Evolutionary conservation across 2,113 vertebrate species (phyloP).

Genomic region (Gymnocephalus cernua): DNA sequence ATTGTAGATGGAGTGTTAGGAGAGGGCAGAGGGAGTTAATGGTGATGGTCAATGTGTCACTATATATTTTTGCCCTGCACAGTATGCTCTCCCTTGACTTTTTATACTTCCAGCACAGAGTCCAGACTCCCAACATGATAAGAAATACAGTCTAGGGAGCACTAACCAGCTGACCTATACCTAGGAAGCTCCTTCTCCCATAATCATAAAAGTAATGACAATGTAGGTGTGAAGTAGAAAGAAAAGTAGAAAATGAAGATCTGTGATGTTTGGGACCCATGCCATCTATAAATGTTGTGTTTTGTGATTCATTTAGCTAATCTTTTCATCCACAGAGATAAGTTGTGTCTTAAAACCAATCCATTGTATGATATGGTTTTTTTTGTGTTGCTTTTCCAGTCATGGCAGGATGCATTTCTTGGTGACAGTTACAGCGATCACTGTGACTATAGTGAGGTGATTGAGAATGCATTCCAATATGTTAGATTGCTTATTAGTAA

Average conservation of each 20-base stretch:
- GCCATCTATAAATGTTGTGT: neutral
- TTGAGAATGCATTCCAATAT: conserved; percentile 35
- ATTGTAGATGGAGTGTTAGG: neutral
- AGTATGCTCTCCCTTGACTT: neutral
- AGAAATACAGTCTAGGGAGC: neutral
- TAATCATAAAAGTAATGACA: neutral
- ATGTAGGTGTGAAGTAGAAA: neutral
- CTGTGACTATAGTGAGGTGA: neutral
- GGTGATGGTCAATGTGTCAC: neutral
- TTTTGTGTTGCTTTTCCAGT: neutral
- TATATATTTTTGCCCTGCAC: neutral
- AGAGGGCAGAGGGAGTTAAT: neutral
- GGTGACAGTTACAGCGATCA: conserved; percentile 9
- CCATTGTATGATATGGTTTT: neutral
- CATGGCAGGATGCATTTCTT: neutral
- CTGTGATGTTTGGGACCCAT: neutral
- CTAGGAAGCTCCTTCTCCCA: neutral
- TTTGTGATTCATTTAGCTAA: neutral
- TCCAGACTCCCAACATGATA: neutral
- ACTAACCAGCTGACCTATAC: neutral
- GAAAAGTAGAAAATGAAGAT: neutral
- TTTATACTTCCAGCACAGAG: neutral
- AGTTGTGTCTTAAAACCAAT: conserved; percentile 5
- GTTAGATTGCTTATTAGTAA: conserved; percentile 61
- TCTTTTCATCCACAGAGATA: conserved; percentile 3